Evolutionary conservation across 2,888 invertebrate species (phyloP).

Genomic region (Odontothrips loti): DNA sequence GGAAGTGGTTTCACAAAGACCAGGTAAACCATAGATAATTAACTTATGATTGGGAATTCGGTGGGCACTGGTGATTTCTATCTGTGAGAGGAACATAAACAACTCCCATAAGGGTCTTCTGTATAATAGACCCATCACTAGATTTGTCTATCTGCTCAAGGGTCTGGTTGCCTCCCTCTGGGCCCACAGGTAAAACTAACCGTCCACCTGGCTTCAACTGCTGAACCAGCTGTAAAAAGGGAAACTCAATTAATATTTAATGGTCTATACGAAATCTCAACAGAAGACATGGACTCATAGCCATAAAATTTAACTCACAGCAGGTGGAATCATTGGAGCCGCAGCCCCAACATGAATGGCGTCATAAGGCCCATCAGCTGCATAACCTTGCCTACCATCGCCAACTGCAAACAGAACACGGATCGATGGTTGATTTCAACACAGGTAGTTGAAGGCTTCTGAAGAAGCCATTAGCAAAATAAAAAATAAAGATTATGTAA

Average conservation of each 20-base stretch:
- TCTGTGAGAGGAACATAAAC: conserved; percentile 96
- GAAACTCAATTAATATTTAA: conserved; percentile 28
- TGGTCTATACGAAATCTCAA: not conserved
- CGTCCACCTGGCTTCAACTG: conserved; percentile 91
- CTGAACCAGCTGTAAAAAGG: conserved; percentile 61
- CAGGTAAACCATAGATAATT: too few relatives aligned
- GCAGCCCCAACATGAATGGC: conserved; percentile 94
- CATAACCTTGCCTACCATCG: conserved; percentile 82
- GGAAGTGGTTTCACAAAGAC: too few relatives aligned
- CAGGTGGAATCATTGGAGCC: conserved; percentile 69
- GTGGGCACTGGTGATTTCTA: conserved; percentile 64
- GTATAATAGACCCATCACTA: conserved; percentile 67
- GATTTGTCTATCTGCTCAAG: conserved; percentile 88
- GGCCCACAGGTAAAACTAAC: conserved; percentile 86
- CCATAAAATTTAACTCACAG: conserved; percentile 52
- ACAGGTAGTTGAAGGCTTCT: conserved; percentile 2
- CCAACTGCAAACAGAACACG: conserved; percentile 56
- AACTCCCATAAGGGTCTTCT: conserved; percentile 85
- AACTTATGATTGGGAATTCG: not conserved
- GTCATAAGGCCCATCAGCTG: conserved; percentile 73
- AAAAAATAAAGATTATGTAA: not conserved
- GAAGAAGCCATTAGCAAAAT: conserved; percentile 30
- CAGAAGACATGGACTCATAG: not conserved
- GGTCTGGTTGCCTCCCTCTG: conserved; percentile 78
- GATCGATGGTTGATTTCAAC: conserved; percentile 1